Conservation (phyloP, 2,888 invertebrate species). For the Cyaniris semiargus region DNA sequence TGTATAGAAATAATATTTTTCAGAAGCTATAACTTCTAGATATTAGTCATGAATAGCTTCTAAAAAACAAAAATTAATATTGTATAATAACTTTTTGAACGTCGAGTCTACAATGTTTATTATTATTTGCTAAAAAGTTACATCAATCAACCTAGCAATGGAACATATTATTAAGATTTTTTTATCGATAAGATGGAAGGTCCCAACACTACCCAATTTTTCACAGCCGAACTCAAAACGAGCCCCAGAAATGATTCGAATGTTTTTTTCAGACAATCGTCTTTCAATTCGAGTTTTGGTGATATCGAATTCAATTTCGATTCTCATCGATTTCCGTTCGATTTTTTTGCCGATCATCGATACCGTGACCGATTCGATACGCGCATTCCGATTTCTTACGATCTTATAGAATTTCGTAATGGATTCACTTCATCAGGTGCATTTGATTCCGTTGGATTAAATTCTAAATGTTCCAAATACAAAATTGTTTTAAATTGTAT, state of each 20-base stretch:
- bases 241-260: conserved; percentile 65
- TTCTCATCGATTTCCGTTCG: conserved; percentile 73
- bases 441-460: conserved; percentile 32
- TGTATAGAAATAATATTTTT: too few species aligned
- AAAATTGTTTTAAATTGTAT: background rate
- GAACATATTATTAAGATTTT: too few species aligned
- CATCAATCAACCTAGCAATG: too few species aligned
- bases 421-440: conserved; percentile 51
- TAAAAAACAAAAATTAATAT: too few species aligned
- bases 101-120: too few species aligned
- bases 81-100: too few species aligned
- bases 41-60: too few species aligned
- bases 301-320: conserved; percentile 77
- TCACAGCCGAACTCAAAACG: conserved; percentile 48
- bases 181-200: background rate
- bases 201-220: conserved; percentile 44
- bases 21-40: too few species aligned
- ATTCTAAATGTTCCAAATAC: conserved; percentile 24
- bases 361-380: conserved; percentile 64
- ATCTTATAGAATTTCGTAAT: conserved; percentile 55
- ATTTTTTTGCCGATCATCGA: conserved; percentile 53
- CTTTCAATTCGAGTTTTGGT: conserved; percentile 75
- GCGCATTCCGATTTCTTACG: conserved; percentile 69
- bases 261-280: conserved; percentile 69
- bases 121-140: too few species aligned